phyloP scores from a whole-genome alignment of 2,113 vertebrate genomes.

The Promerops cafer region DNA sequence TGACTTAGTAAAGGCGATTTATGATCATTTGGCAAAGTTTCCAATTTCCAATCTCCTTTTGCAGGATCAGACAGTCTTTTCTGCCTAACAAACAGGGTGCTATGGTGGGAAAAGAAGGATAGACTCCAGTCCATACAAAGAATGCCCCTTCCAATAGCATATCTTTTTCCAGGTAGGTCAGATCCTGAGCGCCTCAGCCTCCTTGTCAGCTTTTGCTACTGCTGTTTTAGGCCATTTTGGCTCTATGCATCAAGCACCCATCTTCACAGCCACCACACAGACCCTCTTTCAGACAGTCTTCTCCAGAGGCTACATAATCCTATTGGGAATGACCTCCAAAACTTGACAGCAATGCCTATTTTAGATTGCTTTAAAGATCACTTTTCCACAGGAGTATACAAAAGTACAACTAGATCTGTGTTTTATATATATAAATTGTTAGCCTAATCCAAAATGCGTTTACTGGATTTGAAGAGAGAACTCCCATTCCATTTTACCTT shows the following conservation, averaged over 20 bases:
- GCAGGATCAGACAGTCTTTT: not conserved
- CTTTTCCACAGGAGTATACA: not conserved
- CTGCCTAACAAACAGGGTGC: not conserved
- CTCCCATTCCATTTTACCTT: slow-evolving; percentile 62
- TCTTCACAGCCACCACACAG: not conserved
- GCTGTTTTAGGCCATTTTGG: not conserved
- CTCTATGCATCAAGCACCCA: not conserved
- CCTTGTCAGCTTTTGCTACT: not conserved
- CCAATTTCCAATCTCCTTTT: not conserved
- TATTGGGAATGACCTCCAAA: not conserved
- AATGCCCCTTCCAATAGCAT: not conserved
- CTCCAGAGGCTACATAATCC: not conserved
- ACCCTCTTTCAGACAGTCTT: not conserved
- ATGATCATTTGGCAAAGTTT: not conserved
- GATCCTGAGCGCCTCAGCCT: not conserved
- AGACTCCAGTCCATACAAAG: not conserved
- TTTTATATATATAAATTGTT: not conserved
- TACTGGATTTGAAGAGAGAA: slow-evolving; percentile 46
- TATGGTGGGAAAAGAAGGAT: not conserved
- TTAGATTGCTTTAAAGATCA: not conserved
- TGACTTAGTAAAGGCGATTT: not conserved
- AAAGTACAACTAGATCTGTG: not conserved
- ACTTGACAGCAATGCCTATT: not conserved
- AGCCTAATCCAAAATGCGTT: slow-evolving; percentile 7
- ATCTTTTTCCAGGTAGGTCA: not conserved